Percentiles rank a stretch among this genome's conserved stretches.
These are phyloP conservation scores for Polia nebulosa DNA, from an alignment of 2,888 invertebrate genomes.

Conservation along the genomic window DNA sequence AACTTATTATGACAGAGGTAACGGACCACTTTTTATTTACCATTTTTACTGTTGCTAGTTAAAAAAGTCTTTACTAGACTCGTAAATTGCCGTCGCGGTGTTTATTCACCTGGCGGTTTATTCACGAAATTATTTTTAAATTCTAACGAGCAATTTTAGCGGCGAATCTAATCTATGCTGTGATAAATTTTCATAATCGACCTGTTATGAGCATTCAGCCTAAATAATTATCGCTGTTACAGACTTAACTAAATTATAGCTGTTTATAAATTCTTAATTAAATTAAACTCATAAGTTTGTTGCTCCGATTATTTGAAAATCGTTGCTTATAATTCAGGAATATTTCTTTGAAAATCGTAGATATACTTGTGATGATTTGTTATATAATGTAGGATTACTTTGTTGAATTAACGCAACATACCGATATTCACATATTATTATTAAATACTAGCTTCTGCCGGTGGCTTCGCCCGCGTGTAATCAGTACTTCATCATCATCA, in stretches of 20 bases:
- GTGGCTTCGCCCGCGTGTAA: too few species aligned
- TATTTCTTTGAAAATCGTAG: neutral
- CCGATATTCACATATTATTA: too few species aligned
- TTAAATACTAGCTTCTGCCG: too few species aligned
- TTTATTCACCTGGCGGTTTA: conserved; percentile 27
- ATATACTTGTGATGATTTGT: neutral
- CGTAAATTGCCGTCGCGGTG: conserved; percentile 33
- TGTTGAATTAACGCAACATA: too few species aligned
- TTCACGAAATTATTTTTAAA: conserved; percentile 22
- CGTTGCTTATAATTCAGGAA: too few species aligned
- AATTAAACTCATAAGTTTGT: neutral
- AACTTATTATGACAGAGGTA: conserved; percentile 73
- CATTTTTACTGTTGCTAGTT: conserved; percentile 63
- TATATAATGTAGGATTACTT: neutral
- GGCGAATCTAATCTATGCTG: conserved; percentile 22
- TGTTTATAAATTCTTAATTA: neutral
- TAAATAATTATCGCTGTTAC: conserved; percentile 14
- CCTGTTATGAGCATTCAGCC: conserved; percentile 21
- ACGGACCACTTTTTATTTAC: conserved; percentile 58
- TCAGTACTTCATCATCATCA: too few species aligned
- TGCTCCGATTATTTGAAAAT: neutral
- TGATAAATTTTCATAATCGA: conserved; percentile 41
- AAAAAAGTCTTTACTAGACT: conserved; percentile 52
- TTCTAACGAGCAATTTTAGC: conserved; percentile 20
- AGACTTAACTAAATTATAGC: conserved; percentile 4